Base-by-base conservation (phyloP, 2,113 vertebrate genomes). In the Spea bombifrons region DNA sequence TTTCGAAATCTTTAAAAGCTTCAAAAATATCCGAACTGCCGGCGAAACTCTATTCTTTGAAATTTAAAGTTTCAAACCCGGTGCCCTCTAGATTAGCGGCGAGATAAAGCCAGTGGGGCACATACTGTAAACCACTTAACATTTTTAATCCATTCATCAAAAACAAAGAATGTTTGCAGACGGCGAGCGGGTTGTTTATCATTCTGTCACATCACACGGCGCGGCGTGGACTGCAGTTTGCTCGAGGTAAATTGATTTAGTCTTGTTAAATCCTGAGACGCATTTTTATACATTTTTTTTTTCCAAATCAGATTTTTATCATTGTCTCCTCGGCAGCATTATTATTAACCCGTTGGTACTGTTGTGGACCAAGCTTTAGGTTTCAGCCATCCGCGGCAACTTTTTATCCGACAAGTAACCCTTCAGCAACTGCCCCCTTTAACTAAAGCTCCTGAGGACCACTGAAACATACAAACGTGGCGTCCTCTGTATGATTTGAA, bases 241-340 rank as follows among this genome's bases (percentile, higher is more conserved):
- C 77, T 79, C 16, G 10, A 55, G 70, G 70, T 72, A 79, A 73
- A 79, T 66, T 73, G 61, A 79, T 73, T 79, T 73, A 73, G 61
- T 72, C 68, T 78, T 46, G 68, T 66, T 73, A 79, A 73, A 66
- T 79, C 50, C n/a, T 13, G n/a, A 57, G 7, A 48, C 73, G 57
- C 67, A 16, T 17, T 49, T 48, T 52, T 52, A 45, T 13, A 64
- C 10, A 59, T 8, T 66, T 63, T 53, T 64, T 44, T 47, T n/a
- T 9, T 8, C n/a, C 15, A 69, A 76, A 76, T 49, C 66, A 7
- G 16, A 70, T 76, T 76, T 64, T 78, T 65, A 71, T 63, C 57
- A 78, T 78, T 7, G 67, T 78, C 57, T 63, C 46, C 47, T 44
- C 61, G 45, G 68, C 47, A 45, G 57, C 57, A 10, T 70, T 52